Conservation (phyloP, 30 jellyfish, hydroid and myxozoan genomes). For the Aurelia coerulea region DNA sequence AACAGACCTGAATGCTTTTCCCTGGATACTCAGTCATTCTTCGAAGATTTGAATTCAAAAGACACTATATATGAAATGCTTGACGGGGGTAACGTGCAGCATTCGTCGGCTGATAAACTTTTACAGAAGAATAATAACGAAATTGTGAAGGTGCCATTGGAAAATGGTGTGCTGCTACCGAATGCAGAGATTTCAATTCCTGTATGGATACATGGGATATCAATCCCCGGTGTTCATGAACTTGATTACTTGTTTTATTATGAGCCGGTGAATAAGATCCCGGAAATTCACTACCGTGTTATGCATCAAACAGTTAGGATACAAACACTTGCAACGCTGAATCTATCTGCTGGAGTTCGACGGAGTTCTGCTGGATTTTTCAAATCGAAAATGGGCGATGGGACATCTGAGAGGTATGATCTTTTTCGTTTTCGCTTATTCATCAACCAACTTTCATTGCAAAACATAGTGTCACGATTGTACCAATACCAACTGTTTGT, state of each 20-base stretch:
- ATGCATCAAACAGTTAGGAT: constrained; percentile 84
- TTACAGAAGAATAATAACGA: not conserved
- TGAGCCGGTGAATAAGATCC: constrained; percentile 68
- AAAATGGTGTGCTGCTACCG: constrained; percentile 58
- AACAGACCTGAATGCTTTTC: constrained; percentile 68
- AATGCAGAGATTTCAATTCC: constrained; percentile 76
- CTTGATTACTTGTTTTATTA: constrained; percentile 83
- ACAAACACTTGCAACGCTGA: constrained; percentile 86
- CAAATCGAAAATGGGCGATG: constrained; percentile 2
- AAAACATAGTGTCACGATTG: no score
- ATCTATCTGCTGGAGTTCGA: constrained; percentile 46
- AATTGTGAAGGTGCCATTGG: constrained; percentile 71
- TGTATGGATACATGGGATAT: constrained; percentile 72
- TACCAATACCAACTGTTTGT: no score
- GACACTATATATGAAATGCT: constrained; percentile 46
- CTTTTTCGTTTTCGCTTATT: not conserved
- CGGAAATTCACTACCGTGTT: constrained; percentile 76
- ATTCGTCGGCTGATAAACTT: constrained; percentile 37
- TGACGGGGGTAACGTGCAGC: constrained; percentile 41
- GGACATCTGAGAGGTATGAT: constrained; percentile 16
- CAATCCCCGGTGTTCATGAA: constrained; percentile 92
- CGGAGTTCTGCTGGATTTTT: constrained; percentile 32
- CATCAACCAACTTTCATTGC: no score
- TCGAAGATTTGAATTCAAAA: constrained; percentile 29
- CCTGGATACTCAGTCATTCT: constrained; percentile 43